Conservation (phyloP, 2,113 vertebrate genomes). For the Oreotrochilus melanogaster region DNA sequence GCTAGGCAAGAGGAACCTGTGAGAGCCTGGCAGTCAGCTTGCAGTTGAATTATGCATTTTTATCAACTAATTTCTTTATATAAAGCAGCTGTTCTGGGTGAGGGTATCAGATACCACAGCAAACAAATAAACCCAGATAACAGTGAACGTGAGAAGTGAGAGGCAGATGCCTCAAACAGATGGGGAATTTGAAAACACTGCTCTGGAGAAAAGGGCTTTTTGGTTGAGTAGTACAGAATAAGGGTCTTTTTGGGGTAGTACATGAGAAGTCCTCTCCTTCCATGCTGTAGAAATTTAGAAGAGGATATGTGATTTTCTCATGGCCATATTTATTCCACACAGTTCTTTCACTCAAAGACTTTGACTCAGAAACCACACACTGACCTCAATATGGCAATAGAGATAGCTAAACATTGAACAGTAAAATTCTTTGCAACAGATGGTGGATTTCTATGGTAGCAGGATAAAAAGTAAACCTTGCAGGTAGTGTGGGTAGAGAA, state of each 20-base stretch:
- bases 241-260: background rate
- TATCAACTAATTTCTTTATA: background rate
- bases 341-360: background rate
- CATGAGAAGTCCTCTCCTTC: background rate
- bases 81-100: background rate
- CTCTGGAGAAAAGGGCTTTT: background rate
- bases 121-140: background rate
- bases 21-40: background rate
- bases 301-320: background rate
- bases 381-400: fast-evolving
- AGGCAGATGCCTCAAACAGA: background rate
- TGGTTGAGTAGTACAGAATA: background rate
- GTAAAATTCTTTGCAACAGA: background rate
- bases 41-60: background rate
- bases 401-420: background rate
- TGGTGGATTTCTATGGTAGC: background rate
- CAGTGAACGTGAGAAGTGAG: background rate
- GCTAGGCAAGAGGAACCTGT: background rate
- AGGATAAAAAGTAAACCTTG: background rate
- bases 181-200: background rate
- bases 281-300: background rate
- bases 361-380: background rate
- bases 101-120: background rate
- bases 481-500: background rate
- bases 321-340: background rate